Conservation (phyloP, 2,113 vertebrate species). For the Brachyhypopomus gauderio region DNA sequence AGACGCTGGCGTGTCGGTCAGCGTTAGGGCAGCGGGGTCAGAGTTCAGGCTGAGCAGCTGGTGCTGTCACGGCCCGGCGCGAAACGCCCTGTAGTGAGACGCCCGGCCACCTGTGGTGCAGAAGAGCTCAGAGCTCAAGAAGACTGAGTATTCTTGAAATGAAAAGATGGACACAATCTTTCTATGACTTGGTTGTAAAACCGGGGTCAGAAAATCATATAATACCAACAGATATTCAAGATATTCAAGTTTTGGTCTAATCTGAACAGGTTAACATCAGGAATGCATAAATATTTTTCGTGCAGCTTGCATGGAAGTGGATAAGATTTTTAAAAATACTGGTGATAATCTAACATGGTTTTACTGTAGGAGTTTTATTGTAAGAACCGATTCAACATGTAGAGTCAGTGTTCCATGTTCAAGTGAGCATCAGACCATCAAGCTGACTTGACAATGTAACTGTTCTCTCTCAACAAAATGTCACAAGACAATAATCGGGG, state of each 20-base stretch:
- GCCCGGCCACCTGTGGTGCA: slow-evolving; percentile 41
- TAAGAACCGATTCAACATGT: not conserved
- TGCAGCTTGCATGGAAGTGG: too few species aligned
- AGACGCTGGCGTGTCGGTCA: slow-evolving; percentile 79
- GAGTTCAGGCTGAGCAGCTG: slow-evolving; percentile 68
- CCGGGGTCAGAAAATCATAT: too few species aligned
- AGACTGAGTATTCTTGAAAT: not conserved
- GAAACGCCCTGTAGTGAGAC: slow-evolving; percentile 46
- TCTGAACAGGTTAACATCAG: too few species aligned
- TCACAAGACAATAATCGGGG: slow-evolving; percentile 13
- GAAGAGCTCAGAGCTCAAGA: slow-evolving; percentile 13
- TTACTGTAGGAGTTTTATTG: not conserved
- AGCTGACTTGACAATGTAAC: not conserved
- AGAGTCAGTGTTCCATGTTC: not conserved
- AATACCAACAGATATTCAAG: not conserved
- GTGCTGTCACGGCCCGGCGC: slow-evolving; percentile 49
- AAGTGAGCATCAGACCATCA: not conserved
- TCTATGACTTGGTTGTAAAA: not conserved
- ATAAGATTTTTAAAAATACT: too few species aligned
- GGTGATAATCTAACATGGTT: too few species aligned
- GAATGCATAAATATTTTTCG: too few species aligned
- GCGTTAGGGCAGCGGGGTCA: slow-evolving; percentile 67
- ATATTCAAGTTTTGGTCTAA: too few species aligned
- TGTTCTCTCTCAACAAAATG: slow-evolving; percentile 24
- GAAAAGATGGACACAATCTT: not conserved